A percentile compares a stretch with the other conserved stretches of the same genome.
Conservation (phyloP, 2,113 vertebrate species). For the Ornithorhynchus anatinus region DNA sequence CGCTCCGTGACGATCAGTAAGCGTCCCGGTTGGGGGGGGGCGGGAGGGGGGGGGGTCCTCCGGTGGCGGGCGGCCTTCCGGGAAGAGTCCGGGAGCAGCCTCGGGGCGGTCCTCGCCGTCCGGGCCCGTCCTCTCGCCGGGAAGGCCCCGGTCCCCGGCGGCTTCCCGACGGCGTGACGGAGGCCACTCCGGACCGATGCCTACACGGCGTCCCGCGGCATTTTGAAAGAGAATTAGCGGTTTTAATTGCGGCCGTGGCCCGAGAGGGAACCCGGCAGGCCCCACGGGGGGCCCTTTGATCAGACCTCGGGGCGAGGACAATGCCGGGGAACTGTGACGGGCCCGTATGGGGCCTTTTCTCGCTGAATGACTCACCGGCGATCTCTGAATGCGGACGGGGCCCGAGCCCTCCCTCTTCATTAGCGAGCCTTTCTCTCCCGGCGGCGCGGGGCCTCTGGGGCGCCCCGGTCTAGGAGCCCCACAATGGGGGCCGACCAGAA, state of each 20-base stretch:
- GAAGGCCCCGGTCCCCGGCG: conserved; percentile 82
- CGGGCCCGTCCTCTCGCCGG: too few species aligned
- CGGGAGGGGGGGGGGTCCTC: too few species aligned
- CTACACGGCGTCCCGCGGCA: conserved; percentile 88
- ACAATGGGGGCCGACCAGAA: conserved; percentile 80
- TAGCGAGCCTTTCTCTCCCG: conserved; percentile 89
- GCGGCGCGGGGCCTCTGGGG: conserved; percentile 79
- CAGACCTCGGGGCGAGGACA: conserved; percentile 82
- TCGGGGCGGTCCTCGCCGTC: too few species aligned
- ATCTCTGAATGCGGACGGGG: conserved; percentile 87
- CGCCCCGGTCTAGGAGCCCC: conserved; percentile 69
- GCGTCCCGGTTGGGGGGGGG: neutral
- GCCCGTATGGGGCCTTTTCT: conserved; percentile 84
- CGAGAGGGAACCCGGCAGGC: conserved; percentile 86
- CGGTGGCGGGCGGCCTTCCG: neutral
- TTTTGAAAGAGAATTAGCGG: conserved; percentile 91
- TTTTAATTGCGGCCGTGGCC: conserved; percentile 87
- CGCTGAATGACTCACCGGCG: conserved; percentile 86
- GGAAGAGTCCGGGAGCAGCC: neutral
- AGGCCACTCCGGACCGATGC: conserved; percentile 88
- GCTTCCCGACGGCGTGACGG: conserved; percentile 89
- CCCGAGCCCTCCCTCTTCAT: conserved; percentile 86
- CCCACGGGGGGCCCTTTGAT: conserved; percentile 75
- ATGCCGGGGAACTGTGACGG: conserved; percentile 87
- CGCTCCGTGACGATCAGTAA: neutral